Conservation (phyloP, 2,113 vertebrate genomes). For the Hemicordylus capensis region DNA sequence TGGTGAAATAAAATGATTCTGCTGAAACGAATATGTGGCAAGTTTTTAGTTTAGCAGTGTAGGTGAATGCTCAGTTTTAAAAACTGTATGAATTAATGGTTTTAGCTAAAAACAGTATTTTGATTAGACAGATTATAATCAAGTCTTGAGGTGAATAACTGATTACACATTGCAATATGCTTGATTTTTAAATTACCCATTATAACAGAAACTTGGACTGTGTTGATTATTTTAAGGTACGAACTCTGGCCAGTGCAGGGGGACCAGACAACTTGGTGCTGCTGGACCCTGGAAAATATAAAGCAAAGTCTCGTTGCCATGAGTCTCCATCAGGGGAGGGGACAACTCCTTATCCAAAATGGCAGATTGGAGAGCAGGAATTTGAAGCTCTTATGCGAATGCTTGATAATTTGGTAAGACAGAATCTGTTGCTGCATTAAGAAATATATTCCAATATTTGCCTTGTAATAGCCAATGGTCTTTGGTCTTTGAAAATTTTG, state of each 20-base stretch:
- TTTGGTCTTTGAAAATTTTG: not conserved
- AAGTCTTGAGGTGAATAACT: not conserved
- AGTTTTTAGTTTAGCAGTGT: not conserved
- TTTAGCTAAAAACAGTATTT: not conserved
- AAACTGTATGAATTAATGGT: not conserved
- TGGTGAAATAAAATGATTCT: not conserved
- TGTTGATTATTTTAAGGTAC: constrained; percentile 80
- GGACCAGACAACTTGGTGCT: constrained; percentile 97
- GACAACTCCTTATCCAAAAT: constrained; percentile 82
- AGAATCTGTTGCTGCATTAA: not conserved
- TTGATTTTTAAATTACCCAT: not conserved
- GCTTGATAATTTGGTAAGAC: constrained; percentile 96
- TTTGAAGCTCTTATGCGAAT: constrained; percentile 98
- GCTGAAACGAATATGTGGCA: no score
- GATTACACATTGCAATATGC: not conserved
- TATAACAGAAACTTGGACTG: not conserved
- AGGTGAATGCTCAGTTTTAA: not conserved
- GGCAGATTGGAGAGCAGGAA: constrained; percentile 97
- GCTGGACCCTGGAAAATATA: constrained; percentile 93
- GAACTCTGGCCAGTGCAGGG: constrained; percentile 94
- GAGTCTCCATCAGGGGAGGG: constrained; percentile 82
- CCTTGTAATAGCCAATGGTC: not conserved
- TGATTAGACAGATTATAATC: not conserved
- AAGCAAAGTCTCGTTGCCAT: constrained; percentile 84
- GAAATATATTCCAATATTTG: not conserved